Evolutionary conservation across 2,797 vertebrate genomes (phyloP), one percentile per base, ranked within the genome.

Genomic region (Miichthys miiuy): DNA sequence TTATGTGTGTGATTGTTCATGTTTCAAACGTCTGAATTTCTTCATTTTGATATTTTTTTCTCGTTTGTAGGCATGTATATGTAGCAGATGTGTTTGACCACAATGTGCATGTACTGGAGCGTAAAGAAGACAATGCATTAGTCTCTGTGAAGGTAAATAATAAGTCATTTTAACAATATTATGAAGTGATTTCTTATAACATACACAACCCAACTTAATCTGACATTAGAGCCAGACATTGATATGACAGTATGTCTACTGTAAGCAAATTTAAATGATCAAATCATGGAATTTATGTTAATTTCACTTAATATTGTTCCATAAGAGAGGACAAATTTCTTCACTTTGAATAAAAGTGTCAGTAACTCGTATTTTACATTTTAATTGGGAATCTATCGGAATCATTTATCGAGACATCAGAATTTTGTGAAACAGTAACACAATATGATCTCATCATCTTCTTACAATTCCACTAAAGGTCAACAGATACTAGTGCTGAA

Each of bases 41-140:
- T 48, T 61, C 0, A n/a, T 51, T 21, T 46, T 25, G 3, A 42
- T 63, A 0, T 63, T 81, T 0, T 73, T 23, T 79, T 38, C 20
- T 86, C 56, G 13, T 60, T 64, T 74, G 13, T 6, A 95, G 95
- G 58, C 81, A 95, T 63, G 34, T 96, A 12, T 96, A 96, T 79
- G 92, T 95, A 60, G 84, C 60, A 3, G 91, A 95, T 75, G 0
- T 93, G 2, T 21, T 94, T 5, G 90, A 81, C 62, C 93, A 95
- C 60, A 87, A 83, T 27, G 81, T 96, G 23, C 90, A 89, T 23
- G 91, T 96, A 69, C 64, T 96, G 76, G 91, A 95, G 70, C 87
- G 91, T 71, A 88, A 92, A 64, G 80, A 93, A 47, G 88, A 92
- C 85, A 87, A 95, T 11, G 14, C 47, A 6, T 61, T 96, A 58